Base-by-base conservation (phyloP, 2,888 invertebrate genomes). In the Protodeltote pygarga region DNA sequence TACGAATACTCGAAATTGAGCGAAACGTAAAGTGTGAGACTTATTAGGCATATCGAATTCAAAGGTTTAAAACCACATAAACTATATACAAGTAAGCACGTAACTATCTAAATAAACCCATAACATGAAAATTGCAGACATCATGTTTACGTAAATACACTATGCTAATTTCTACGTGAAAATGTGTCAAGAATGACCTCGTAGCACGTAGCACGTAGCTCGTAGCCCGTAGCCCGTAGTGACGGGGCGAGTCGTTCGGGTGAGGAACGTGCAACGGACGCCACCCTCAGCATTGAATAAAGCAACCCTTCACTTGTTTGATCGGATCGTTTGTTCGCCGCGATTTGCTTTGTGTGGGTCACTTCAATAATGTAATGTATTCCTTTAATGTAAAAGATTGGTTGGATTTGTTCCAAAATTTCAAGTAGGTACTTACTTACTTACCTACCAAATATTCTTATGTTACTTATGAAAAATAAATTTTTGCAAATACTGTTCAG, bases 231-330 rank as follows among this genome's bases (percentile, higher is more conserved):
- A 17, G 27, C 15, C 9, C n/a, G 25, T 17, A 28, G 29, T 33
- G 37, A 31, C 16, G 13, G 13, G 31, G 17, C 2, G 27, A 13
- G 37, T 10, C 51, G 63, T 63, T 62, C 71, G 55, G 55, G n/a
- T n/a, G n/a, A n/a, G 45, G 51, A 55, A 48, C 66, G 48, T 23
- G 23, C 19, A 55, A 48, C 66, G 48, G 23, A 20, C 19, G 5
- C 29, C 52, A 34, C 51, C 48, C 29, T 28, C 45, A 14, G 27
- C 31, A 41, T 50, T 37, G 25, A 39, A 44, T 45, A 69, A 51
- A 32, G 54, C 61, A 23, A 60, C 44, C 61, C 65, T 37, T 37
- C 51, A 44, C 29, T 48, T 55, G 46, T 65, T 60, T 65, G 48
- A 37, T 37, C 41, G 25, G 14, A 44, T 35, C 35, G 47, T 62